These are phyloP conservation scores for Bunonema sp. DNA, from an alignment of 2,888 invertebrate genomes.

Conservation along the genomic window DNA sequence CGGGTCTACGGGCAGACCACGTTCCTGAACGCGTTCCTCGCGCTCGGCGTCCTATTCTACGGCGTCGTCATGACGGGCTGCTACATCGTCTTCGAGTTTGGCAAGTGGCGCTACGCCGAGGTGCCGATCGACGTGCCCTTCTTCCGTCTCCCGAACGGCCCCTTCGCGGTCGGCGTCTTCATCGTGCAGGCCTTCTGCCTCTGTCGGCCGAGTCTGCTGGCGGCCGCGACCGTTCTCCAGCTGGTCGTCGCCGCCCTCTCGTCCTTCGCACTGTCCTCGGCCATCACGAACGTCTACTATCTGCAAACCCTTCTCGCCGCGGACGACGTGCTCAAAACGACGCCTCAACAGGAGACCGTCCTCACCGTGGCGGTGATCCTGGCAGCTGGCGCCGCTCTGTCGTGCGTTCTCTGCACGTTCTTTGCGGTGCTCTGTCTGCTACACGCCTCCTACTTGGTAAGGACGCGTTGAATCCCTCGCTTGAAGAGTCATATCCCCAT, in stretches of 20 bases:
- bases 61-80: constrained; percentile 35
- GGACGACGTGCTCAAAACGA: constrained; percentile 17
- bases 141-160: constrained; percentile 40
- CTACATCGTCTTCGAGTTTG: constrained; percentile 40
- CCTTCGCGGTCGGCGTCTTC: constrained; percentile 31
- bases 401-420: constrained; percentile 29
- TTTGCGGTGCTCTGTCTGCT: constrained; percentile 27
- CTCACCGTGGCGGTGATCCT: constrained; percentile 30
- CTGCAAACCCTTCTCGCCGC: constrained; percentile 30
- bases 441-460: too few relatives aligned
- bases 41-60: constrained; percentile 37
- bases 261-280: constrained; percentile 32
- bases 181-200: constrained; percentile 34
- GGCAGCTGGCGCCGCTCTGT: constrained; percentile 30
- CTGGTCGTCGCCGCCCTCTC: constrained; percentile 31
- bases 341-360: constrained; percentile 15
- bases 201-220: constrained; percentile 23
- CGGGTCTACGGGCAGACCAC: too few relatives aligned
- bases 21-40: constrained; percentile 15
- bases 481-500: too few relatives aligned
- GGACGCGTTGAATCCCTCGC: too few relatives aligned
- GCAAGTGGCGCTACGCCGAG: constrained; percentile 38
- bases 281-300: constrained; percentile 40
- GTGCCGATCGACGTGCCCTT: constrained; percentile 32
- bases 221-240: constrained; percentile 29